Evolutionary conservation across 2,888 invertebrate genomes (phyloP).

Genomic region (Oxystoma pomonae): DNA sequence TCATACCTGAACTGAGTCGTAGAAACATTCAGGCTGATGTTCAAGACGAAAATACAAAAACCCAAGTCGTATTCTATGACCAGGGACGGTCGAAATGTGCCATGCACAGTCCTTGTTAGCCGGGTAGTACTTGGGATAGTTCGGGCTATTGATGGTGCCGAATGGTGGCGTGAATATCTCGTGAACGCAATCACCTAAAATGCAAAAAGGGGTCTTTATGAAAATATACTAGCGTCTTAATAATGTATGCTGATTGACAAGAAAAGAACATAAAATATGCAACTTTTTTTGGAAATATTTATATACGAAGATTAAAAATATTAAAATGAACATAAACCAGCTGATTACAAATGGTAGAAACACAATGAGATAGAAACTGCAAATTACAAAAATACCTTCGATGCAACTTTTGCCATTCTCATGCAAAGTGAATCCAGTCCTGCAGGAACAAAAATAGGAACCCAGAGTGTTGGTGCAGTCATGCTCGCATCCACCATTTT

Average conservation of each 20-base stretch:
- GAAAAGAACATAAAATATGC: no score
- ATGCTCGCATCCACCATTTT: slow-evolving; percentile 91
- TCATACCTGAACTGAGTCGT: slow-evolving; percentile 70
- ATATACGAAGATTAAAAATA: no score
- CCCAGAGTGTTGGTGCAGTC: slow-evolving; percentile 91
- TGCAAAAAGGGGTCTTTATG: no score
- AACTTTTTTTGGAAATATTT: no score
- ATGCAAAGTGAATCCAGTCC: slow-evolving; percentile 90
- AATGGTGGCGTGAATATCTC: slow-evolving; percentile 78
- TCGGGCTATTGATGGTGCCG: slow-evolving; percentile 81
- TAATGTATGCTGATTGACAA: no score
- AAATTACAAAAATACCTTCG: no score
- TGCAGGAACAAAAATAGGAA: slow-evolving; percentile 87
- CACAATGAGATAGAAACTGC: no score
- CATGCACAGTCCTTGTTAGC: slow-evolving; percentile 92
- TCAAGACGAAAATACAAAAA: slow-evolving; percentile 93
- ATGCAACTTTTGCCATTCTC: slow-evolving; percentile 94
- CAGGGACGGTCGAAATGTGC: slow-evolving; percentile 93
- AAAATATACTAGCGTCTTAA: no score
- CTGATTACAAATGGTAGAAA: no score
- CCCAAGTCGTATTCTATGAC: slow-evolving; percentile 88
- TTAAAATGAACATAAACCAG: no score
- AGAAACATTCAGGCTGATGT: slow-evolving; percentile 91
- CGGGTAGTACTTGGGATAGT: slow-evolving; percentile 92
- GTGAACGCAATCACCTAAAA: slow-evolving; percentile 95